Evolutionary conservation across 2,797 vertebrate genomes (phyloP).

Genomic region (Tapera naevia): DNA sequence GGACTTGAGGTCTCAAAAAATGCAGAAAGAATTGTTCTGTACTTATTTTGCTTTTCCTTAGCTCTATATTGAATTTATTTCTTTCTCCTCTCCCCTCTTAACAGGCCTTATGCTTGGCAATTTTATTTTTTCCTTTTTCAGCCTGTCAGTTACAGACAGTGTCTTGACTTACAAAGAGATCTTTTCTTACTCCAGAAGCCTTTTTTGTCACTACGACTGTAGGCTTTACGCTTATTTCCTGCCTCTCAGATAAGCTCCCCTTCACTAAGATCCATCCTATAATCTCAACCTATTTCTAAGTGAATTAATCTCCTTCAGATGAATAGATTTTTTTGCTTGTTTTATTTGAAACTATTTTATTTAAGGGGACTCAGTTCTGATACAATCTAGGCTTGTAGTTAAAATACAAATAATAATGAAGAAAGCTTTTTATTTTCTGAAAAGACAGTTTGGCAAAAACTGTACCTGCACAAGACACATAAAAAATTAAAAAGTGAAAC

Average conservation of each 20-base stretch:
- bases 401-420: background rate
- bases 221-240: constrained; percentile 33
- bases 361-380: background rate
- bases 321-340: background rate
- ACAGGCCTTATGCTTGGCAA: background rate
- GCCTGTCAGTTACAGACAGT: background rate
- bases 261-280: constrained; percentile 17
- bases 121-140: background rate
- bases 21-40: background rate
- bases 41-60: background rate
- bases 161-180: constrained; percentile 26
- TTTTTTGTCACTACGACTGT: constrained; percentile 35
- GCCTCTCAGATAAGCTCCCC: constrained; percentile 31
- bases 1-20: background rate
- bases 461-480: background rate
- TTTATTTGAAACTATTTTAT: constrained; percentile 29
- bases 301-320: constrained; percentile 26
- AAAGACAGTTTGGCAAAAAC: background rate
- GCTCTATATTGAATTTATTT: background rate
- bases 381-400: background rate
- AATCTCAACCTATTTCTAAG: constrained; percentile 32
- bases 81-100: background rate
- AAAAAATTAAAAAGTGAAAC: constrained; percentile 11
- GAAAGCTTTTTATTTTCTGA: background rate
- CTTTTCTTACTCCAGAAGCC: constrained; percentile 40